Evolutionary conservation across 1,140 invertebrate species (phyloP), one percentile per base, ranked within the genome.

Genomic region (Bacillus rossius): DNA sequence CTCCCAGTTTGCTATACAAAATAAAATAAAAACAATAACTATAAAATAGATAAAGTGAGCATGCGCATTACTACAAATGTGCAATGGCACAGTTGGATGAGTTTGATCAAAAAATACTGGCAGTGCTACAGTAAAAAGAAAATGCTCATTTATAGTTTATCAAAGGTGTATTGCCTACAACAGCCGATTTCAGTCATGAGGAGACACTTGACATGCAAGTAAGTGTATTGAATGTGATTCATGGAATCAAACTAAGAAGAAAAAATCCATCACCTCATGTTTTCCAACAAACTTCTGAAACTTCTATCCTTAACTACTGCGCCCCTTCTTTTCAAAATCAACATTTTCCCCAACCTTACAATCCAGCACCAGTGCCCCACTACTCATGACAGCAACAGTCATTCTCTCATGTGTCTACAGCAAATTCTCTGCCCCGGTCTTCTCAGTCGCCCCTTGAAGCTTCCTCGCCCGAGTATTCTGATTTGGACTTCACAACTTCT

Each of bases 121-220:
- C 56, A 34, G 8, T 40, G 3, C 13, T 49, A 22, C 29, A 29
- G 8, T n/a, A 60, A 38, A 13, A 20, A 60, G 47, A 57, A 57
- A 49, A 60, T 37, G 48, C 42, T 34, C 53, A 60, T 49, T 57
- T 60, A 20, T 53, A 40, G 38, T 60, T 60, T 38, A 57, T 60
- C 50, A 60, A 54, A 60, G 53, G 59, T 8, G 23, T 60, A 38
- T 22, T 60, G 22, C 59, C 59, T 20, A 60, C 26, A 23, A 23
- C 52, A 22, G 38, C 53, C 26, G 54, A 50, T 22, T 59, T 59
- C 26, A 59, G 50, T 34, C 45, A n/a, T 53, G 57, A 59, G 37
- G 34, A 59, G 41, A 52, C 50, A 20, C 8, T 59, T 10, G 48
- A 59, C 19, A 42, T 59, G 20, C 57, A n/a, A n/a, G n/a, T n/a